Conservation (phyloP, 2,888 invertebrate species). For the Drosophila paramelanica region DNA sequence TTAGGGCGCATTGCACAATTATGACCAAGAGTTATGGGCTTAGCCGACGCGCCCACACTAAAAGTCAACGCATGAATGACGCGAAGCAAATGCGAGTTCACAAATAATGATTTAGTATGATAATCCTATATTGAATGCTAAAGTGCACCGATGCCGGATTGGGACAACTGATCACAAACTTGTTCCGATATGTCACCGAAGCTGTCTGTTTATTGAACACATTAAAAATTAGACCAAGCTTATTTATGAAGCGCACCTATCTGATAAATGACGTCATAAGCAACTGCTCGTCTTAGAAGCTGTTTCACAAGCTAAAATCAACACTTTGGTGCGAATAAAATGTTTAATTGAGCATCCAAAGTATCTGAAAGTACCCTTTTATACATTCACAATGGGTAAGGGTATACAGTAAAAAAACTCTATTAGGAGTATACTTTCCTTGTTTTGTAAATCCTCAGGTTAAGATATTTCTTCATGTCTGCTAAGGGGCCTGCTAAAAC, state of each 20-base stretch:
- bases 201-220: constrained; percentile 11
- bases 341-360: too few relatives aligned
- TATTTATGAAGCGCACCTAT: constrained; percentile 7
- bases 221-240: constrained; percentile 31
- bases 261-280: constrained; percentile 20
- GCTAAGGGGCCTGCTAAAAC: too few relatives aligned
- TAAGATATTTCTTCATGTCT: too few relatives aligned
- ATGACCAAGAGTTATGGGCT: constrained; percentile 32
- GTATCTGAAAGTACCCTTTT: too few relatives aligned
- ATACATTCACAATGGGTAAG: too few relatives aligned
- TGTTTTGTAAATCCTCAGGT: too few relatives aligned
- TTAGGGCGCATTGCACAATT: constrained; percentile 19
- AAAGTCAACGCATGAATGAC: constrained; percentile 3
- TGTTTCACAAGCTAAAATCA: constrained; percentile 6
- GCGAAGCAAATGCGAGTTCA: constrained; percentile 10
- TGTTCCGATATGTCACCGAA: constrained; percentile 29
- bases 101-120: constrained; percentile 29
- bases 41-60: constrained; percentile 25
- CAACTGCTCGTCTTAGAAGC: neutral
- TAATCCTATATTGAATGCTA: constrained; percentile 36
- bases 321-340: neutral
- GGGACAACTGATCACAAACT: constrained; percentile 10
- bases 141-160: constrained; percentile 34
- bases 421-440: too few relatives aligned
- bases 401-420: too few relatives aligned